Conservation (phyloP, 2,797 vertebrate genomes). For the Potorous gilbertii region DNA sequence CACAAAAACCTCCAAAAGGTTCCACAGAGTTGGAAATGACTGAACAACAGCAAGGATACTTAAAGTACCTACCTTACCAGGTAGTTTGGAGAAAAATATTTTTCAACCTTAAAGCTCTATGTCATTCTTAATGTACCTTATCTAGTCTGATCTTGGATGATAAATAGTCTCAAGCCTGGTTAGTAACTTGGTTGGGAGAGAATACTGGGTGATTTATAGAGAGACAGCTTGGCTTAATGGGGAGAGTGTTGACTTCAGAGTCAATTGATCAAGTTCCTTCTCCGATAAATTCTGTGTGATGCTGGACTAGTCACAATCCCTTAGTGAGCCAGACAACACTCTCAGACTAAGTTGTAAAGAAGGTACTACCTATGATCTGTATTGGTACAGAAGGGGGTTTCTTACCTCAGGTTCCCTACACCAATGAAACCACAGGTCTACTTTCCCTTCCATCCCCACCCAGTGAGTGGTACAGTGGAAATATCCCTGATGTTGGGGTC, state of each 20-base stretch:
- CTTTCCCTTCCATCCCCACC: not conserved
- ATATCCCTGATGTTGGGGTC: not conserved
- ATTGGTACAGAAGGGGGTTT: not conserved
- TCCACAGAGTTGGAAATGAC: not conserved
- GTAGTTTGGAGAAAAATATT: not conserved
- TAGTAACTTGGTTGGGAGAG: not conserved
- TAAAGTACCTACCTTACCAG: not conserved
- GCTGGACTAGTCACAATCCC: not conserved
- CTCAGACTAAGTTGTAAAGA: not conserved
- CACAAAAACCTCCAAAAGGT: not conserved
- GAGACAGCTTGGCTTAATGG: not conserved
- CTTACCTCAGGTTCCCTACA: not conserved
- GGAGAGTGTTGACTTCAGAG: not conserved
- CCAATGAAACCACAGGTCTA: not conserved
- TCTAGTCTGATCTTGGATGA: not conserved
- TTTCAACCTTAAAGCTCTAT: not conserved
- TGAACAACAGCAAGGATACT: not conserved
- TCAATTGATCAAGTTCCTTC: not conserved
- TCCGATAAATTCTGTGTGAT: not conserved
- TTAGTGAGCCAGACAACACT: not conserved
- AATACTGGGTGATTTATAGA: not conserved
- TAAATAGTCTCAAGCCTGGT: not conserved
- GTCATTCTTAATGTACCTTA: not conserved
- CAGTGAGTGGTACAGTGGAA: not conserved
- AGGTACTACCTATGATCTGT: not conserved